These are phyloP conservation scores for Orchesellides sinensis DNA, from an alignment of 2,888 invertebrate genomes.

Conservation along the genomic window DNA sequence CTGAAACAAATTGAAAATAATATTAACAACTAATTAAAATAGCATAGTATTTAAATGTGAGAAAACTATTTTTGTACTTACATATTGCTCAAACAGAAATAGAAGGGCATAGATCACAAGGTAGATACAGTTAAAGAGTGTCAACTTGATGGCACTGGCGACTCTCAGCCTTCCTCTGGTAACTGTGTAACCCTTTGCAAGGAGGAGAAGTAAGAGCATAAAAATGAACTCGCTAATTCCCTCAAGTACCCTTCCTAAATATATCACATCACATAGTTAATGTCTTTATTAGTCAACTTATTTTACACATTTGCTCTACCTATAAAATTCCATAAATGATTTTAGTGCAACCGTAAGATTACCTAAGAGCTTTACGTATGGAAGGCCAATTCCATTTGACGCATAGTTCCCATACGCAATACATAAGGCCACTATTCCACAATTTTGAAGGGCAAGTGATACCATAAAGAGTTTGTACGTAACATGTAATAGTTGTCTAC, in stretches of 20 bases:
- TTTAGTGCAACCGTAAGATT: conserved; percentile 69
- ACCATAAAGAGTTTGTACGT: conserved; percentile 91
- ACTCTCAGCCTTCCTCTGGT: conserved; percentile 88
- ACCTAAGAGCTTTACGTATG: conserved; percentile 78
- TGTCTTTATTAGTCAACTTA: no score
- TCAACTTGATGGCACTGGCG: conserved; percentile 85
- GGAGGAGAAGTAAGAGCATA: conserved; percentile 86
- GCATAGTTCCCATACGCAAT: conserved; percentile 88
- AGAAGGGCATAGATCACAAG: conserved; percentile 85
- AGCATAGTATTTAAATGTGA: not conserved
- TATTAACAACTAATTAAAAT: not conserved
- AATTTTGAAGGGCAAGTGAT: conserved; percentile 84
- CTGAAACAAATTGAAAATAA: conserved; percentile 77
- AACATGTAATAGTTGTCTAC: conserved; percentile 89
- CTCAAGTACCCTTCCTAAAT: conserved; percentile 84
- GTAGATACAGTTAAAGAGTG: conserved; percentile 88
- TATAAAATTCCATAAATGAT: not conserved
- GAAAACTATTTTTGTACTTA: conserved; percentile 76
- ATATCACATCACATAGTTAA: not conserved
- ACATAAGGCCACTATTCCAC: conserved; percentile 84
- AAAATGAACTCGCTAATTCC: conserved; percentile 86
- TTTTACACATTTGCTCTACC: not conserved
- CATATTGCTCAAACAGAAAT: conserved; percentile 89
- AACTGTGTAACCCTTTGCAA: conserved; percentile 94
- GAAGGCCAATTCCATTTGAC: conserved; percentile 83